These are phyloP conservation scores for Carassius gibelio DNA, from an alignment of 2,113 vertebrate genomes.

Conservation along the genomic window DNA sequence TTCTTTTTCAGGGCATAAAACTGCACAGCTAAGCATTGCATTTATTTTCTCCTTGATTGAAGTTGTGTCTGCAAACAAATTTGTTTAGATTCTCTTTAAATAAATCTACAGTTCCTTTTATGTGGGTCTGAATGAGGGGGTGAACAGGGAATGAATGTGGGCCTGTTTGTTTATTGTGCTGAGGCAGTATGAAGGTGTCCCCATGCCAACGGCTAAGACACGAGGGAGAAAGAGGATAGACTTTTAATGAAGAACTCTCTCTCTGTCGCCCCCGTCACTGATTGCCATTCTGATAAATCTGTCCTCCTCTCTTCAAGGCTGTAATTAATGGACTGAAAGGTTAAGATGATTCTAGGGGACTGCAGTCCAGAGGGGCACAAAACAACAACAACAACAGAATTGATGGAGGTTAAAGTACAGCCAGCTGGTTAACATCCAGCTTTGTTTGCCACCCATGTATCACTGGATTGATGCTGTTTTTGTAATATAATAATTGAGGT, in stretches of 20 bases:
- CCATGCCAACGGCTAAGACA: constrained; percentile 57
- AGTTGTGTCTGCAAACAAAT: constrained; percentile 42
- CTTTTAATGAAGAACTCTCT: constrained; percentile 50
- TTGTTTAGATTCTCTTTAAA: constrained; percentile 52
- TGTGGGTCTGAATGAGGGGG: not conserved
- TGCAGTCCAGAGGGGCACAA: not conserved
- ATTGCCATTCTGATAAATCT: constrained; percentile 2
- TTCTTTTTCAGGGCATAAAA: constrained; percentile 8
- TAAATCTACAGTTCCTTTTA: constrained; percentile 41
- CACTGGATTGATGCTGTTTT: constrained; percentile 37
- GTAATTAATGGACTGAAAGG: not conserved
- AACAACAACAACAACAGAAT: not conserved
- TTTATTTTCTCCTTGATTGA: not conserved
- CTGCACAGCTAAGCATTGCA: constrained; percentile 12
- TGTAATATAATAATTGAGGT: constrained; percentile 35
- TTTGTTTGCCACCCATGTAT: constrained; percentile 16
- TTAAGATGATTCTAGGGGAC: not conserved
- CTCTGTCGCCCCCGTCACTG: constrained; percentile 6
- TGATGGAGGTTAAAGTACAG: not conserved
- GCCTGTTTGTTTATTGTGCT: constrained; percentile 58
- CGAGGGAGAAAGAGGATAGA: constrained; percentile 43
- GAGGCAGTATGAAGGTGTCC: constrained; percentile 51
- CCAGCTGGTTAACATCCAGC: not conserved
- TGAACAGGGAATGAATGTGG: constrained; percentile 31
- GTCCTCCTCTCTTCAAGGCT: constrained; percentile 11